Conservation (phyloP, 2,888 invertebrate species). For the Bombylius discolor region DNA sequence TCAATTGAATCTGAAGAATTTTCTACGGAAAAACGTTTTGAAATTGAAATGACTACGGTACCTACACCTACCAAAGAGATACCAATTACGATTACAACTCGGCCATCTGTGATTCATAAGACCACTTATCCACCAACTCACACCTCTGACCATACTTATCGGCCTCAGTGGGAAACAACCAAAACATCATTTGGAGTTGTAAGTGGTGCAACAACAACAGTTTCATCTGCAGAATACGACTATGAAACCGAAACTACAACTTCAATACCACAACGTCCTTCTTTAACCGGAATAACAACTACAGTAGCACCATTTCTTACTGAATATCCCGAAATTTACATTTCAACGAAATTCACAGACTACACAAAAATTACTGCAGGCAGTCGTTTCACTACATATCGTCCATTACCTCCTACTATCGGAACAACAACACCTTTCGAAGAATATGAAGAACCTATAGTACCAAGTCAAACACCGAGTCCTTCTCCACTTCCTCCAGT, state of each 20-base stretch:
- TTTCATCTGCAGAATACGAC: constrained; percentile 13
- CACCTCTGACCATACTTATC: constrained; percentile 5
- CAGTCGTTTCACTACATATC: constrained; percentile 24
- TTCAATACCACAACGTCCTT: constrained; percentile 6
- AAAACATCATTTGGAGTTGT: constrained; percentile 1
- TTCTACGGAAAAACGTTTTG: constrained; percentile 24
- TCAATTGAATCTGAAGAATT: constrained; percentile 24
- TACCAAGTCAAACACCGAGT: not conserved
- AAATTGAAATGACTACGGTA: constrained; percentile 7
- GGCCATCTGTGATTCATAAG: constrained; percentile 21
- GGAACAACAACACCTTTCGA: constrained; percentile 6
- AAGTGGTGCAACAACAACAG: constrained; percentile 11
- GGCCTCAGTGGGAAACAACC: constrained; percentile 14
- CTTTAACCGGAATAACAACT: constrained; percentile 20
- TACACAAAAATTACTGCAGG: constrained; percentile 14
- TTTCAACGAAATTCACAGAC: constrained; percentile 26
- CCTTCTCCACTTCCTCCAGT: not conserved
- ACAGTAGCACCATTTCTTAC: constrained; percentile 34
- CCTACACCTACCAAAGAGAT: constrained; percentile 2
- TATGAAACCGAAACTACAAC: constrained; percentile 19
- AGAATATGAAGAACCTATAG: not conserved
- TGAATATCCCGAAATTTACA: constrained; percentile 30
- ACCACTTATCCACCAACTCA: constrained; percentile 7
- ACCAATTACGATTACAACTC: constrained; percentile 20
- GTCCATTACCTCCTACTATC: constrained; percentile 12